Evolutionary conservation across 2,888 invertebrate genomes (phyloP).

Genomic region (Horisme vitalbata): DNA sequence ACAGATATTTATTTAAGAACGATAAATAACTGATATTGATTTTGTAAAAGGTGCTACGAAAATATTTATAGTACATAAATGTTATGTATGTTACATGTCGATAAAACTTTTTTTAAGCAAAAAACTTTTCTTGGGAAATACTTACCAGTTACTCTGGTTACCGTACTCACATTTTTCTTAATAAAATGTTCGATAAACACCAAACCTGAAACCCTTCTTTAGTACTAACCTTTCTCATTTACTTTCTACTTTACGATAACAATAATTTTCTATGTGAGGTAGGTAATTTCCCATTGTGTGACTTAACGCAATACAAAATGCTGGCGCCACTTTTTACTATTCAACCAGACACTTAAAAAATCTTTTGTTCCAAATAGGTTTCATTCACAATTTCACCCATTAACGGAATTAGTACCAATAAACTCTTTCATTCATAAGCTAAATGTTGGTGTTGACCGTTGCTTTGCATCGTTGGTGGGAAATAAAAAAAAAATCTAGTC

Average conservation of each 20-base stretch:
- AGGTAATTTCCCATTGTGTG: constrained; percentile 21
- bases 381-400: constrained; percentile 60
- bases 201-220: no score
- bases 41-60: no score
- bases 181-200: no score
- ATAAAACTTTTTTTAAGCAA: no score
- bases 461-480: constrained; percentile 29
- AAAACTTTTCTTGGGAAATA: no score
- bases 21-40: no score
- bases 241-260: neutral
- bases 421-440: constrained; percentile 56
- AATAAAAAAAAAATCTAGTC: neutral
- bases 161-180: no score
- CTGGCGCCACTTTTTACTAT: constrained; percentile 52
- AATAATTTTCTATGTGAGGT: neutral
- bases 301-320: constrained; percentile 38
- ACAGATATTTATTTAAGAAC: no score
- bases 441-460: constrained; percentile 7
- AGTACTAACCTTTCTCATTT: no score
- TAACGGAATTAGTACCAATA: constrained; percentile 61
- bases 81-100: no score
- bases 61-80: no score
- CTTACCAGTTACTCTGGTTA: no score
- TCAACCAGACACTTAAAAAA: constrained; percentile 33
- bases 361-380: constrained; percentile 52